These are phyloP conservation scores for Peromyscus polionotus DNA, from an alignment of 2,113 vertebrate species.

Conservation along the genomic window DNA sequence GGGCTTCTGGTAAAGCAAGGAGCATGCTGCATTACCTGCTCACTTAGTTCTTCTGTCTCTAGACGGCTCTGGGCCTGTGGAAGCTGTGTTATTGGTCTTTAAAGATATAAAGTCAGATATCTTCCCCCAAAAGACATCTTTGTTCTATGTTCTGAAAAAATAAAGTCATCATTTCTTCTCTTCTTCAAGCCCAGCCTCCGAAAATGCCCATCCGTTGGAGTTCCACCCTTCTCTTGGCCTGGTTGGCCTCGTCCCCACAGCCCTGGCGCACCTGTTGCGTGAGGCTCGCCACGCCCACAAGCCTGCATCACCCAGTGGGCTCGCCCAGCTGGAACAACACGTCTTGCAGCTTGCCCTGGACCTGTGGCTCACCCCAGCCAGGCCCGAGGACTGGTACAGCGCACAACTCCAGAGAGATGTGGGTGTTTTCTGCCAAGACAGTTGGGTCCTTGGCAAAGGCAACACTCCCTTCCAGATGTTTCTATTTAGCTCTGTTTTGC, in stretches of 20 bases:
- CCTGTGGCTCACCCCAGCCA: slow-evolving; percentile 80
- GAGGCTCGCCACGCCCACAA: slow-evolving; percentile 84
- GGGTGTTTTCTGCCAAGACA: slow-evolving; percentile 39
- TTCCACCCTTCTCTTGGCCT: slow-evolving; percentile 89
- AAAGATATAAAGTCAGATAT: neutral
- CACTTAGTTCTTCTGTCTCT: neutral
- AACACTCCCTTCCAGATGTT: slow-evolving; percentile 69
- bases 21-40: neutral
- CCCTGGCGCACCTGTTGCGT: slow-evolving; percentile 80
- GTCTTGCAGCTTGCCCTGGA: slow-evolving; percentile 84
- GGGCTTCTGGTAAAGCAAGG: neutral
- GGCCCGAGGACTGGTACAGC: slow-evolving; percentile 82
- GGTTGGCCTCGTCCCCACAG: slow-evolving; percentile 80
- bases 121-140: neutral
- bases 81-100: neutral
- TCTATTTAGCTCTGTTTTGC: slow-evolving; percentile 68
- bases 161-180: neutral
- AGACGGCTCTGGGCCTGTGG: neutral
- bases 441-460: slow-evolving; percentile 39
- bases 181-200: slow-evolving; percentile 85
- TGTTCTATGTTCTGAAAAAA: slow-evolving; percentile 27
- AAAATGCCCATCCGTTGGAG: slow-evolving; percentile 87
- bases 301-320: slow-evolving; percentile 70
- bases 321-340: slow-evolving; percentile 79
- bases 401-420: slow-evolving; percentile 86